Evolutionary conservation across 2,888 invertebrate species (phyloP), one percentile per base, ranked within the genome.

Genomic region (Mantis religiosa): DNA sequence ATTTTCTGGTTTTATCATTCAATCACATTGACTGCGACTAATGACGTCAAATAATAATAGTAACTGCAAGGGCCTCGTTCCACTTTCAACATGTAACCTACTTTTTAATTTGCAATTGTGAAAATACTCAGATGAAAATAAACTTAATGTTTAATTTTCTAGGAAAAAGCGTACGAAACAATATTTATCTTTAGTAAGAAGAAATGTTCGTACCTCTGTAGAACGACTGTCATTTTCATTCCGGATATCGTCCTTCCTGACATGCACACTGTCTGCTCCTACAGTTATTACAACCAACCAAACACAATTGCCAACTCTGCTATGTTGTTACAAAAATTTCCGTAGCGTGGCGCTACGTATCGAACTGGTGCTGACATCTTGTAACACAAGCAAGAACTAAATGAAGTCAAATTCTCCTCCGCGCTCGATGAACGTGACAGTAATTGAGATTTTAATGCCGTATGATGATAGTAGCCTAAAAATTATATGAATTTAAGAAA

Each of bases 81-180:
- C n/a, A 87, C 87, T 87, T 87, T 30, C 28, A 82, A 82, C 34
- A 15, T 2, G 8, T 87, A 87, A 87, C 87, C 87, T 87, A 87
- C 87, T 87, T 87, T 85, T 28, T 71, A 71, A 71, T 71, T 71
- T 71, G 54, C 54, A 71, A 71, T 71, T 71, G 20, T 71, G 54
- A 20, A 6, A 71, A 71, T 71, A 25, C 4, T 20, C 54, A 20
- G 6, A 71, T 2, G 4, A 71, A 25, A 1, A 1, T 20, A 71
- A 15, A 6, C 20, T 6, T 20, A 71, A 71, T 0, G 4, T 71
- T 20, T 71, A 71, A 71, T 71, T 20, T 71, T 6, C 20, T 71
- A 25, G 54, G 20, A 71, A 20, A n/a, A 20, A 25, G 54, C 15
- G 0, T 71, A 71, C 4, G 15, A 71, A 20, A 71, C 25, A 20